Evolutionary conservation across 2,113 vertebrate genomes (phyloP), one percentile per base, ranked within the genome.

Genomic region (Brachyhypopomus occidentalis): DNA sequence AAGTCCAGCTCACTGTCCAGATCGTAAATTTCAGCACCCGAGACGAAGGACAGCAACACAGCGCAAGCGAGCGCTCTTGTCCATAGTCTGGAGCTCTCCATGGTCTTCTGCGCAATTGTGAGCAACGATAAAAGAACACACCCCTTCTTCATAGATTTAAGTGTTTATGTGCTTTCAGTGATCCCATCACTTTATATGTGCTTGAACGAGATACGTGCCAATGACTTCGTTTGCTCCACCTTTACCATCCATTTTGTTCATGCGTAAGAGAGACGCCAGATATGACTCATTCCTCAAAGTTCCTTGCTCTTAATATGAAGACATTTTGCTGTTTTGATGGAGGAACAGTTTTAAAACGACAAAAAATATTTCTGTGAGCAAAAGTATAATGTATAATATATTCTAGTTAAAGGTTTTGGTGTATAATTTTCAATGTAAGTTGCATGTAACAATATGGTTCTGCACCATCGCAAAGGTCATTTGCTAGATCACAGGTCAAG

Each of bases 231-330:
- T 91, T 60, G 93, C 92, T 87, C 91, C 91, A 92, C 92, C 92
- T 93, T 87, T 85, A 75, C 86, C 89, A 88, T 88, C 75, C 86
- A 86, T 88, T 85, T 84, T 78, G 70, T 84, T 88, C 88, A 86
- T 92, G 89, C 93, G 93, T 92, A 93, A 91, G 83, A 88, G 90
- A 64, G 70, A 86, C 62, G 86, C 85, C 78, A 80, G 75, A 81
- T 88, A 91, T 92, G 93, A 94, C 86, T 93, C 93, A 93, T 91
- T 89, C 75, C 75, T 84, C 67, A 89, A 92, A 92, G 87, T 90
- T 91, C 87, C 86, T 87, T 87, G 78, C 67, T 83, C 34, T 79
- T 23, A 12, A 41, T 48, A 12, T 19, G 16, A 23, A 75, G 59
- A 20, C 36, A 22, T 22, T 75, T 36, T 16, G 59, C 73, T 45